These are phyloP conservation scores for Oreocharis arfaki DNA, from an alignment of 2,113 vertebrate genomes.

Conservation along the genomic window DNA sequence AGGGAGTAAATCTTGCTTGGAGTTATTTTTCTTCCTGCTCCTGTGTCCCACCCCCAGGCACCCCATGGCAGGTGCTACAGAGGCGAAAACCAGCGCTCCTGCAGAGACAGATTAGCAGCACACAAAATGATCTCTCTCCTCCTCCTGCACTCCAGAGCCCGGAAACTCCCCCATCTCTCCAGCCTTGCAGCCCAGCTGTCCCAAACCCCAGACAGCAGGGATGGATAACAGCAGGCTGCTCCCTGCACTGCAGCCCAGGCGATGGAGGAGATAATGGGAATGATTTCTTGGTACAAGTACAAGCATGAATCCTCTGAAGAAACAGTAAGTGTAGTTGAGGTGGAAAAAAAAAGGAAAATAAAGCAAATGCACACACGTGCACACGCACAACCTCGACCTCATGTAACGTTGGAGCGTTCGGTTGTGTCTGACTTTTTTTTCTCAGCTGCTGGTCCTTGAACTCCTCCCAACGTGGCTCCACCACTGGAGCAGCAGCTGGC, in stretches of 20 bases:
- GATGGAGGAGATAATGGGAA: not conserved
- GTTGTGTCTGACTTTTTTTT: not conserved
- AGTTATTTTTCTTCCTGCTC: not conserved
- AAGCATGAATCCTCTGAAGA: conserved; percentile 22
- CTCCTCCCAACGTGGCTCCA: not conserved
- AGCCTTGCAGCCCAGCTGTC: not conserved
- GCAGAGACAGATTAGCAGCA: not conserved
- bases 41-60: not conserved
- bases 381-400: not conserved
- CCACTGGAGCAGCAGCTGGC: not conserved
- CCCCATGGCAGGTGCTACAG: not conserved
- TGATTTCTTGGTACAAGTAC: not conserved
- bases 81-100: not conserved
- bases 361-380: not conserved
- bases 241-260: not conserved
- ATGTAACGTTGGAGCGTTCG: not conserved
- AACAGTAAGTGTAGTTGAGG: not conserved
- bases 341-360: not conserved
- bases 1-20: not conserved
- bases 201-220: not conserved
- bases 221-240: conserved; percentile 4
- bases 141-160: not conserved
- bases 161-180: not conserved
- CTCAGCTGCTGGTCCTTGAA: not conserved
- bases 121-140: not conserved